Base-by-base conservation (phyloP, 2,797 vertebrate genomes). In the Cryptoblepharus egeriae region DNA sequence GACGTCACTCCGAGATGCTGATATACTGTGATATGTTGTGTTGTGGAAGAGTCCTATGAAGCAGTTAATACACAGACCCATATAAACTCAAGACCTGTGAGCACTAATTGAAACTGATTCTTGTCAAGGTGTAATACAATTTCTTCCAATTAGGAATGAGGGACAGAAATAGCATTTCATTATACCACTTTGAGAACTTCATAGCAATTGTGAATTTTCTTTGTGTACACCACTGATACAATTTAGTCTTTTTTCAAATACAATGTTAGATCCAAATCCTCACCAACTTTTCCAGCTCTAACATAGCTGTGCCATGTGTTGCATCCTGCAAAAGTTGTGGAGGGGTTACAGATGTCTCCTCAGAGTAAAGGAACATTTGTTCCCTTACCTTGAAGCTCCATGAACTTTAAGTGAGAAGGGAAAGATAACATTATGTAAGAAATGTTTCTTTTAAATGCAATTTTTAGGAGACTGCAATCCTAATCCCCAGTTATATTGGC, bases 51-150 rank as follows among this genome's bases (percentile, higher is more conserved):
- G 42, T 80, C 57, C 49, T 57, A 55, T 63, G 45, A 75, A 70
- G 72, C 57, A 70, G 61, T 60, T 84, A 84, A 79, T 45, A 45
- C 42, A 45, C 42, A 45, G 5, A 5, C 42, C 42, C 5, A 16
- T 75, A 30, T 28, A 52, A 75, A 61, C 3, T 37, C 64, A 35
- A 64, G 42, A 63, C 42, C 65, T 71, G 75, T 78, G 78, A n/a
- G 63, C 42, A 22, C 49, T 78, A 65, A 58, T 64, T 63, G 76
- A 35, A 83, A 83, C 58, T 79, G 32, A 60, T 75, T 76, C 42
- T 37, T 70, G 42, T 75, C 45, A 39, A 80, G n/a, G 30, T 42
- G 35, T 61, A 70, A 42, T 42, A 70, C 9, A 24, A 30, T 20
- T 71, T 64, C n/a, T 63, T 70, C 72, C 71, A 79, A 70, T 80